A percentile compares a stretch with the other conserved stretches of the same genome.
Conservation (phyloP, 92 coral and sea anemone genomes). For the Ricordea florida region DNA sequence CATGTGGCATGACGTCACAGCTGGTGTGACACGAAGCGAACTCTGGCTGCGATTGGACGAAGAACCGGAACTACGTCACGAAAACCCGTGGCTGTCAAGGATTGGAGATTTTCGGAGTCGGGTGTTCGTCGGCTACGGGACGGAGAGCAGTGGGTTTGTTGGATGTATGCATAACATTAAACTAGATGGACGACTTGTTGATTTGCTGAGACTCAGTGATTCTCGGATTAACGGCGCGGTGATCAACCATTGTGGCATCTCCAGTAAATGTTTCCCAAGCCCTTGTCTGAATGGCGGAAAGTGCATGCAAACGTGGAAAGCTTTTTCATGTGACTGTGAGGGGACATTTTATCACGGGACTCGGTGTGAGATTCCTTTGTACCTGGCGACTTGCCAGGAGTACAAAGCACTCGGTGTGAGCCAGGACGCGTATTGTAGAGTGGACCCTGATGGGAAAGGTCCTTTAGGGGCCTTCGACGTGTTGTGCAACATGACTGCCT, state of each 20-base stretch:
- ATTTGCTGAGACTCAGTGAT: conserved; percentile 24
- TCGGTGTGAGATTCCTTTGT: conserved; percentile 79
- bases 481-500: conserved; percentile 86
- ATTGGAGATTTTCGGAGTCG: conserved; percentile 69
- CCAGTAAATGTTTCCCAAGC: conserved; percentile 78
- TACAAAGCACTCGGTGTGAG: conserved; percentile 86
- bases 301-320: conserved; percentile 74
- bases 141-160: conserved; percentile 80
- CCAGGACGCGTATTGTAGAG: conserved; percentile 83
- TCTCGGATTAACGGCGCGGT: conserved; percentile 47
- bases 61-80: conserved; percentile 76
- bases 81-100: conserved; percentile 59
- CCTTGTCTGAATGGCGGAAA: conserved; percentile 75
- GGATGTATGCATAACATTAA: conserved; percentile 82
- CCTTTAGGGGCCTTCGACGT: conserved; percentile 71
- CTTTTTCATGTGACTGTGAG: conserved; percentile 78
- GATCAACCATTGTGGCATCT: conserved; percentile 48
- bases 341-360: conserved; percentile 80
- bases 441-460: conserved; percentile 88
- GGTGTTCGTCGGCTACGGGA: conserved; percentile 77
- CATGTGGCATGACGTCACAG: conserved; percentile 87
- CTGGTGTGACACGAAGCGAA: conserved; percentile 67
- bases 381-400: conserved; percentile 85
- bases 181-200: conserved; percentile 59
- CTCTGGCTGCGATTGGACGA: conserved; percentile 74